Base-by-base conservation (phyloP, 1,140 invertebrate species). In the Ruditapes philippinarum region DNA sequence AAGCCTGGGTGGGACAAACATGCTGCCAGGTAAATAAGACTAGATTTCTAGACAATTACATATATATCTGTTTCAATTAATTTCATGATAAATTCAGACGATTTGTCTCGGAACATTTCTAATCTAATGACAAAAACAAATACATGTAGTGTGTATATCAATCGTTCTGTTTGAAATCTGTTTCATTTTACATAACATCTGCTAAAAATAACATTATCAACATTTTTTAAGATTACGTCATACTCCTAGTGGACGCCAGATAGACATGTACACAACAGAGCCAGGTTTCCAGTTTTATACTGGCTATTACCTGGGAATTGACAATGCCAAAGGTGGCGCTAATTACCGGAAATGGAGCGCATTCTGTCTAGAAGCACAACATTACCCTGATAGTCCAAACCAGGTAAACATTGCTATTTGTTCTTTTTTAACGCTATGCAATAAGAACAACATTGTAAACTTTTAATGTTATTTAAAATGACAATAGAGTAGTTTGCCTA, bases 201-300 rank as follows among this genome's bases (percentile, higher is more conserved):
- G n/a, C n/a, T n/a, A n/a, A n/a, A n/a, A n/a, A n/a, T n/a, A n/a
- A n/a, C n/a, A n/a, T n/a, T n/a, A n/a, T n/a, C n/a, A n/a, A n/a
- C n/a, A n/a, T n/a, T n/a, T n/a, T 45, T 57, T 73, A 22, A 65
- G 36, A 11, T 12, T 80, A 25, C 3, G n/a, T 51, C 51, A 80
- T 42, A 28, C 97, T 0, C 90, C 93, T 11, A 97, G 97, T 88
- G 98, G 98, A 12, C 97, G 98, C 84, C 96, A 87, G 60, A 22
- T 99, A 80, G 97, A 98, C 94, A 96, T 99, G 0, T 97, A 97
- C 89, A 97, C 97, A 17, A 97, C 98, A 95, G 98, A 99, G 94
- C 98, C 98, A 0, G 98, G 98, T 11, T 97, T 99, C 12, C 98
- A 99, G 93, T 97, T 99, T 91, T 99, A 99, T 94, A 99, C 98